These are phyloP conservation scores for Eledone cirrhosa DNA, from an alignment of 2,888 invertebrate species.

Conservation along the genomic window DNA sequence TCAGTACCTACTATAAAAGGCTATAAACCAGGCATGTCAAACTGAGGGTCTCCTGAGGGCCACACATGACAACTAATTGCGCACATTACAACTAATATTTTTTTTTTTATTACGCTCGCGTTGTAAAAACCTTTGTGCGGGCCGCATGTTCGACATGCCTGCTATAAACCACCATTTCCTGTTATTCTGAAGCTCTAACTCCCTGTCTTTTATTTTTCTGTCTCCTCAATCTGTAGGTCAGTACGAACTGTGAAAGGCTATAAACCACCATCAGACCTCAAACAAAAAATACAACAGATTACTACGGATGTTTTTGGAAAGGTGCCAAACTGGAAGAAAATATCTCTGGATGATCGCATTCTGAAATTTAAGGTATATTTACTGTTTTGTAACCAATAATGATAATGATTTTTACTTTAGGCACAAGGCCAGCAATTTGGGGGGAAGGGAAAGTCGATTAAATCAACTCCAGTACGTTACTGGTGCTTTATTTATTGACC, in stretches of 20 bases:
- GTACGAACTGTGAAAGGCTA: slow-evolving; percentile 69
- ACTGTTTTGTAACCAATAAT: background rate
- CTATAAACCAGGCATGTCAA: slow-evolving; percentile 82
- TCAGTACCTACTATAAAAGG: slow-evolving; percentile 41
- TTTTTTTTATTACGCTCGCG: too few relatives aligned
- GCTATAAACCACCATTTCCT: too few relatives aligned
- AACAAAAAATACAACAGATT: slow-evolving; percentile 73
- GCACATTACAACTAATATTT: too few relatives aligned
- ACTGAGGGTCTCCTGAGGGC: too few relatives aligned
- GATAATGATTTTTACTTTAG: too few relatives aligned
- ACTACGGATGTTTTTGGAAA: slow-evolving; percentile 67
- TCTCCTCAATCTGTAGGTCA: slow-evolving; percentile 34
- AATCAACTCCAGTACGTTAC: too few relatives aligned
- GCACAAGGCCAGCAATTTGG: too few relatives aligned
- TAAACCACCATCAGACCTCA: slow-evolving; percentile 76
- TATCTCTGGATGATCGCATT: slow-evolving; percentile 38
- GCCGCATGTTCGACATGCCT: too few relatives aligned
- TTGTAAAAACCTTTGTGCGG: too few relatives aligned
- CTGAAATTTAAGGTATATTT: slow-evolving; percentile 70
- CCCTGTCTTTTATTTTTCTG: background rate
- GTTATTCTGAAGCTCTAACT: background rate
- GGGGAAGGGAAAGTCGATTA: too few relatives aligned
- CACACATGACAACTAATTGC: too few relatives aligned
- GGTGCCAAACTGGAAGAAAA: slow-evolving; percentile 40
- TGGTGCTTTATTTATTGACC: too few relatives aligned